Evolutionary conservation across 2,797 vertebrate species (phyloP).

Genomic region (Prunella strophiata): DNA sequence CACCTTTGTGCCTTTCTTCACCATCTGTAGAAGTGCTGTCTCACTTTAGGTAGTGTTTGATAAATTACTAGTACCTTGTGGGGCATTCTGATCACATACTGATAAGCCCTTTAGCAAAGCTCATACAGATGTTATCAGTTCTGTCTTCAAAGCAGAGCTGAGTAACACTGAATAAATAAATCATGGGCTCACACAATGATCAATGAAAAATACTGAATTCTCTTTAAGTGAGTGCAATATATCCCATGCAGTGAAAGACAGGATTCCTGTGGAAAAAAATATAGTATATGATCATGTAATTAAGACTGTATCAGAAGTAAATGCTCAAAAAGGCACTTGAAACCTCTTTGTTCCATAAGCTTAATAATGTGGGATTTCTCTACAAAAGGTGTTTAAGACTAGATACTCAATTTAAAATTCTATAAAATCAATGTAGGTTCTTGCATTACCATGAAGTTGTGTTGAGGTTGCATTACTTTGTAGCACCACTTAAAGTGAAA

Average conservation of each 20-base stretch:
- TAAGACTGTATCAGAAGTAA: neutral
- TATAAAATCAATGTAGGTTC: neutral
- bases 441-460: neutral
- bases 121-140: neutral
- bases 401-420: neutral
- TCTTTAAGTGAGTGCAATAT: neutral
- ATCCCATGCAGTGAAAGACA: neutral
- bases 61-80: neutral
- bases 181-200: neutral
- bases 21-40: neutral
- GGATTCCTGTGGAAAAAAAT: neutral
- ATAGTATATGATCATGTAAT: neutral
- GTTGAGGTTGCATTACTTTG: neutral
- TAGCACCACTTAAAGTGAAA: neutral
- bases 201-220: slow-evolving; percentile 6
- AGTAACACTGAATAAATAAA: slow-evolving; percentile 5
- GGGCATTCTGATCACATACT: neutral
- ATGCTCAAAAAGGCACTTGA: neutral
- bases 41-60: neutral
- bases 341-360: neutral
- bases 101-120: neutral
- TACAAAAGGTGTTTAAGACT: neutral
- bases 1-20: neutral
- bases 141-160: slow-evolving; percentile 7
- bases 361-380: neutral